Base-by-base conservation (phyloP, 2,888 invertebrate genomes). In the Platycheirus albimanus region DNA sequence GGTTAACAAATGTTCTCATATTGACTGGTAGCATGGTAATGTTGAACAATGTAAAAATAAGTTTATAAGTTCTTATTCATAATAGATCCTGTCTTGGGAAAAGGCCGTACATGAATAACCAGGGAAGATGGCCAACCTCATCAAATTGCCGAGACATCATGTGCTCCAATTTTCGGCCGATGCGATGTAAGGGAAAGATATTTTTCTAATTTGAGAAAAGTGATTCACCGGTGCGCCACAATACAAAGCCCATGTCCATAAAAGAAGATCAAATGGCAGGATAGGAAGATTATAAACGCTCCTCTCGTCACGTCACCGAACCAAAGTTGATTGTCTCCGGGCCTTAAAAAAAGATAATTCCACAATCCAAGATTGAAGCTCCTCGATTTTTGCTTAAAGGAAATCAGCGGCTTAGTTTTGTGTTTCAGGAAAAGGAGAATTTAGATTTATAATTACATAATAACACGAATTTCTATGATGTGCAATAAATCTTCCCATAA, bases 401-500 rank as follows among this genome's bases (percentile, higher is more conserved):
- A 80, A 80, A 70, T 64, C 75, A 52, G 66, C 13, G 63, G 49
- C 45, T 36, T 38, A 24, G 61, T 13, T 56, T 56, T 63, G 51
- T 38, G 54, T 56, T 77, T 78, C 72, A 78, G 83, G 72, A 78
- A 78, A 54, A 78, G 69, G 30, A 43, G 74, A 83, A 83, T 83
- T 83, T 78, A 83, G 78, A 83, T 74, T n/a, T n/a, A 58, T 69
- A 83, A 74, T 74, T n/a, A 64, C 67, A 74, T 83, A 78, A 83
- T 83, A 83, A 78, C 83, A 78, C 78, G 83, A 64, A 83, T 83
- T 78, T 83, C 67, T 45, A 69, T 10, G 69, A 72, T 72, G 78
- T 78, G 84, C 84, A 75, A 84, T 84, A 84, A 84, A 84, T 84
- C 84, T 66, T 75, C 79, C 79, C 79, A 79, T 84, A 74, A 79